phyloP scores from a whole-genome alignment of 2,797 vertebrate species.

The Decapterus maruadsi region DNA sequence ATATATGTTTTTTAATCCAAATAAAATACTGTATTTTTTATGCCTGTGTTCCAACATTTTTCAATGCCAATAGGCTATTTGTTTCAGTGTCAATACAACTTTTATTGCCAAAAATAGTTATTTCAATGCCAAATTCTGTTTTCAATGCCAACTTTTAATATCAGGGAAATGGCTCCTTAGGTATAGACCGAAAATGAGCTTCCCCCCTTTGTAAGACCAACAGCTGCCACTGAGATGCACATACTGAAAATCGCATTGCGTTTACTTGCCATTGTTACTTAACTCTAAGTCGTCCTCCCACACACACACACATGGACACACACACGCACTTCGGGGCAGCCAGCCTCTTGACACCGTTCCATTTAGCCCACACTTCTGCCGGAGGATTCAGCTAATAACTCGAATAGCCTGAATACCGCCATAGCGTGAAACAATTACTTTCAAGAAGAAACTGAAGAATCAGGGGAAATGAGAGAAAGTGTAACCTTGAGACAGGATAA shows the following conservation, averaged over 20 bases:
- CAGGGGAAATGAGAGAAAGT: slow-evolving; percentile 69
- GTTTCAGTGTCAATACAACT: too few relatives aligned
- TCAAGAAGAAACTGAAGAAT: slow-evolving; percentile 73
- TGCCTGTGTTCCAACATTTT: too few relatives aligned
- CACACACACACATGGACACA: slow-evolving; percentile 53
- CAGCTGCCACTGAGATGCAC: neutral
- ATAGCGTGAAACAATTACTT: slow-evolving; percentile 74
- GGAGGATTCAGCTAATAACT: slow-evolving; percentile 78
- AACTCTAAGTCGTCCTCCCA: slow-evolving; percentile 77
- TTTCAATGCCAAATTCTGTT: too few relatives aligned
- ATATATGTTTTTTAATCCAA: too few relatives aligned
- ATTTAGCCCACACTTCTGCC: slow-evolving; percentile 81
- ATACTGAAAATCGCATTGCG: slow-evolving; percentile 33
- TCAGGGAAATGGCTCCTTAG: too few relatives aligned
- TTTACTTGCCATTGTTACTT: slow-evolving; percentile 73
- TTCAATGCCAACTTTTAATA: too few relatives aligned
- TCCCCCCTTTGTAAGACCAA: too few relatives aligned
- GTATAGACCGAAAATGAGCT: too few relatives aligned
- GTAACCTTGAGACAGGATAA: slow-evolving; percentile 73
- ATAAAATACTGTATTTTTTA: too few relatives aligned
- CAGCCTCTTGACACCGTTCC: slow-evolving; percentile 80
- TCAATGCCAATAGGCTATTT: too few relatives aligned
- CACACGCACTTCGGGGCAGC: slow-evolving; percentile 62
- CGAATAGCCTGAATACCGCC: slow-evolving; percentile 62
- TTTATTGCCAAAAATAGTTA: too few relatives aligned